Conservation (phyloP, 1,140 invertebrate species). For the Metaphire vulgaris region DNA sequence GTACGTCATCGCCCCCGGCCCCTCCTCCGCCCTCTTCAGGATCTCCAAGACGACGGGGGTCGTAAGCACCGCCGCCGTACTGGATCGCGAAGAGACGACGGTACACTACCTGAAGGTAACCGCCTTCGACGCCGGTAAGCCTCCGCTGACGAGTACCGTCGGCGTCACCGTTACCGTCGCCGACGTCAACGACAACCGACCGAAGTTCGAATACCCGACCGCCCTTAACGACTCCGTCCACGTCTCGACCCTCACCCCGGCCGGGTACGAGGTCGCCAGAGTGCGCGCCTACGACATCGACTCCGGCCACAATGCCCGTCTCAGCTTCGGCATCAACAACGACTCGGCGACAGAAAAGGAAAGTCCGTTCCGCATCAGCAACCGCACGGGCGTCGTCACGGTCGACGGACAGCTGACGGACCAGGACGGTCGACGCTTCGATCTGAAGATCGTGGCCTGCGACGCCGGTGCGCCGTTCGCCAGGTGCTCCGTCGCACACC, state of each 20-base stretch:
- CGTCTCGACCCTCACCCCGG: constrained; percentile 14
- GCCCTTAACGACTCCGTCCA: constrained; percentile 24
- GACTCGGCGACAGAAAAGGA: not conserved
- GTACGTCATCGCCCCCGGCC: not conserved
- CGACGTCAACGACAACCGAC: constrained; percentile 49
- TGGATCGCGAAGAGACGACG: constrained; percentile 68
- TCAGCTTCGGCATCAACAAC: constrained; percentile 2
- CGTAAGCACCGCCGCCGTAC: constrained; percentile 66
- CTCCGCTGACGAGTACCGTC: constrained; percentile 33
- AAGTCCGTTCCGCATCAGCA: not conserved
- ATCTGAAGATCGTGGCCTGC: not conserved
- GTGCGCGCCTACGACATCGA: constrained; percentile 26
- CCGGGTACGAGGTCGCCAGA: constrained; percentile 23
- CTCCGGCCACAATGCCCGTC: constrained; percentile 25
- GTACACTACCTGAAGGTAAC: constrained; percentile 84
- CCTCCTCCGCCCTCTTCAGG: not conserved
- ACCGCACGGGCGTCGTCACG: not conserved
- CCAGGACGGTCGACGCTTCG: not conserved
- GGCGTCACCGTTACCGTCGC: constrained; percentile 41
- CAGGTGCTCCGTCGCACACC: not conserved
- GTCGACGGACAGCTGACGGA: not conserved
- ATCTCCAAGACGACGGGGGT: constrained; percentile 56
- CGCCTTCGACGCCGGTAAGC: constrained; percentile 73
- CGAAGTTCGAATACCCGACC: constrained; percentile 35
- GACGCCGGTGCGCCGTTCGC: not conserved